These are phyloP conservation scores for Uloborus diversus DNA, from an alignment of 1,140 invertebrate species.

Conservation along the genomic window DNA sequence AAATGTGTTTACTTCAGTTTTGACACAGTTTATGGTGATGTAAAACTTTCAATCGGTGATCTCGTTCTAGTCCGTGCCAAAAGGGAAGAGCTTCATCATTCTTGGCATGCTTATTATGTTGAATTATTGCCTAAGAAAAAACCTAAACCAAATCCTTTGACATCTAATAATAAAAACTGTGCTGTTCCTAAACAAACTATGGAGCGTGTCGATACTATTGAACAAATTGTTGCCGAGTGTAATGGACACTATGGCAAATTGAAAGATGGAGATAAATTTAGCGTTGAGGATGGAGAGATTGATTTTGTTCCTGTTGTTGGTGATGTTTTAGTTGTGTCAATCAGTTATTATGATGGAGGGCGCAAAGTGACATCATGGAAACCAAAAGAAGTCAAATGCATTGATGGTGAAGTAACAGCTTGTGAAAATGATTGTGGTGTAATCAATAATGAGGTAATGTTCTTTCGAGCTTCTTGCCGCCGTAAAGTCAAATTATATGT, in stretches of 20 bases:
- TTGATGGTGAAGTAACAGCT: constrained; percentile 42
- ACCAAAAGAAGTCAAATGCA: constrained; percentile 44
- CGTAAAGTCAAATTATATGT: constrained; percentile 18
- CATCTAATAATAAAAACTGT: neutral
- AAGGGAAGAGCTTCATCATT: constrained; percentile 7
- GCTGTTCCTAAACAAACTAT: neutral
- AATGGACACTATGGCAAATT: constrained; percentile 26
- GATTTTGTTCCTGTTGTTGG: constrained; percentile 27
- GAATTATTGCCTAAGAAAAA: neutral
- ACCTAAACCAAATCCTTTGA: neutral
- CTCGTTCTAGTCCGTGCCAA: constrained; percentile 4
- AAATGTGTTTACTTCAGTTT: constrained; percentile 25
- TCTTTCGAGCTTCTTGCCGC: constrained; percentile 30
- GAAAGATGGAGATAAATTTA: constrained; percentile 33
- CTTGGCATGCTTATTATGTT: constrained; percentile 25
- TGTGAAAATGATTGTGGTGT: constrained; percentile 43
- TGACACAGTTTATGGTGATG: constrained; percentile 9
- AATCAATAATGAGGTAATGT: constrained; percentile 33
- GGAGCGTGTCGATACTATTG: constrained; percentile 6
- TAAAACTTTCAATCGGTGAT: constrained; percentile 11
- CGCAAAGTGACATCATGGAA: constrained; percentile 27
- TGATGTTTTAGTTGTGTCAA: constrained; percentile 12
- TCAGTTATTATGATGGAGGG: neutral
- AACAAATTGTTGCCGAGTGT: constrained; percentile 35
- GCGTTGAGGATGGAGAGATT: constrained; percentile 31